Conservation (phyloP, 1,140 invertebrate genomes). For the Pseudomyrmex sp. region DNA sequence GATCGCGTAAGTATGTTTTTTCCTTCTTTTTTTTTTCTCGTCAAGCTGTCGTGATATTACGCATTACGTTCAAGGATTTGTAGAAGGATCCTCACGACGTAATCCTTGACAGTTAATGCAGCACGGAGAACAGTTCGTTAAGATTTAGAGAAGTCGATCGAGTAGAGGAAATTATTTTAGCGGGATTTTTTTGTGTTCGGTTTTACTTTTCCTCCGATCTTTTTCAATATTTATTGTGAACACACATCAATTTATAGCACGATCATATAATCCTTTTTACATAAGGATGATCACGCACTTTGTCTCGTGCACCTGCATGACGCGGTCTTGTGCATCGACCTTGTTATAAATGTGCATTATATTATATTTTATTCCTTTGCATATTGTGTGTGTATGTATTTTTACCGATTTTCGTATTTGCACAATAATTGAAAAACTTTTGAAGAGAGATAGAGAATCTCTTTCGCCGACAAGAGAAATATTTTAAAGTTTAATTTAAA, state of each 20-base stretch:
- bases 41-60: neutral
- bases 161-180: slow-evolving; percentile 44
- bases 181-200: slow-evolving; percentile 30
- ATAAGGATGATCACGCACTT: slow-evolving; percentile 67
- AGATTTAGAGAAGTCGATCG: slow-evolving; percentile 47
- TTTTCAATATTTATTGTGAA: slow-evolving; percentile 57
- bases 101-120: slow-evolving; percentile 20
- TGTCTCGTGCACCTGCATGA: slow-evolving; percentile 78
- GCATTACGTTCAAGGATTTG: slow-evolving; percentile 18
- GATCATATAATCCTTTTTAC: slow-evolving; percentile 57
- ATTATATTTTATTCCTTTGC: slow-evolving; percentile 21
- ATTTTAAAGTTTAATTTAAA: neutral
- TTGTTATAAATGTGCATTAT: slow-evolving; percentile 43
- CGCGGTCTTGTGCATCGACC: slow-evolving; percentile 65
- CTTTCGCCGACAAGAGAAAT: neutral
- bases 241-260: slow-evolving; percentile 70
- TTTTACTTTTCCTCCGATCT: slow-evolving; percentile 22
- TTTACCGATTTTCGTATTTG: slow-evolving; percentile 17
- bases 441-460: neutral
- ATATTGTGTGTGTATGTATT: slow-evolving; percentile 54
- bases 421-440: slow-evolving; percentile 1
- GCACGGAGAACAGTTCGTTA: slow-evolving; percentile 23
- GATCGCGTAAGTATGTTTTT: slow-evolving; percentile 90
- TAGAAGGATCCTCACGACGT: slow-evolving; percentile 24
- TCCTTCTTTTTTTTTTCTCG: neutral